These are phyloP conservation scores for Geodia barretti DNA, from an alignment of 37 sponge, comb jelly and placozoan genomes.

Conservation along the genomic window DNA sequence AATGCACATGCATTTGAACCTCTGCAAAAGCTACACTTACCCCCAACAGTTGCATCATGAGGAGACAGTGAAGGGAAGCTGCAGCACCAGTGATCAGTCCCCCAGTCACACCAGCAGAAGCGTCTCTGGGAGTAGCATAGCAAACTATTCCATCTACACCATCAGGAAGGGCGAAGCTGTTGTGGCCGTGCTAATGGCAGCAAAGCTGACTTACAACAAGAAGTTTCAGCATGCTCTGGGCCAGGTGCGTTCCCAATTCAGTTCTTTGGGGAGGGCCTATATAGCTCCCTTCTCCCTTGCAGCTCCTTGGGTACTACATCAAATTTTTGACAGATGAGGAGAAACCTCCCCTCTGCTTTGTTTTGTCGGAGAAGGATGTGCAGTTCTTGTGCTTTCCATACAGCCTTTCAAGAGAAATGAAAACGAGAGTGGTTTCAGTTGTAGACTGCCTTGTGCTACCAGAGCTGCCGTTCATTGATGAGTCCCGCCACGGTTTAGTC, in stretches of 20 bases:
- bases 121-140: not conserved
- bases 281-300: not conserved
- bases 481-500: not conserved
- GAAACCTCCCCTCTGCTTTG: not conserved
- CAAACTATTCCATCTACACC: not conserved
- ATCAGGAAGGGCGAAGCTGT: not conserved
- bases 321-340: not conserved
- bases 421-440: not conserved
- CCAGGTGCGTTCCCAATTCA: not conserved
- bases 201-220: not conserved
- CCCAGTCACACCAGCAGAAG: not conserved
- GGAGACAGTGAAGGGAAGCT: not conserved
- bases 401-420: not conserved
- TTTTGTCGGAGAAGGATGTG: not conserved
- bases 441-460: not conserved
- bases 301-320: not conserved
- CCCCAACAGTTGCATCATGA: not conserved
- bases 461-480: not conserved
- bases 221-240: not conserved
- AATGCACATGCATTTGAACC: not conserved
- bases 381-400: not conserved
- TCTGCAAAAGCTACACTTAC: not conserved
- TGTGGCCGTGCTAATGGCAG: not conserved
- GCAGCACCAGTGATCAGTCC: not conserved
- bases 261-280: not conserved